Conservation (phyloP, 2,888 invertebrate species). For the Empis stercorea region DNA sequence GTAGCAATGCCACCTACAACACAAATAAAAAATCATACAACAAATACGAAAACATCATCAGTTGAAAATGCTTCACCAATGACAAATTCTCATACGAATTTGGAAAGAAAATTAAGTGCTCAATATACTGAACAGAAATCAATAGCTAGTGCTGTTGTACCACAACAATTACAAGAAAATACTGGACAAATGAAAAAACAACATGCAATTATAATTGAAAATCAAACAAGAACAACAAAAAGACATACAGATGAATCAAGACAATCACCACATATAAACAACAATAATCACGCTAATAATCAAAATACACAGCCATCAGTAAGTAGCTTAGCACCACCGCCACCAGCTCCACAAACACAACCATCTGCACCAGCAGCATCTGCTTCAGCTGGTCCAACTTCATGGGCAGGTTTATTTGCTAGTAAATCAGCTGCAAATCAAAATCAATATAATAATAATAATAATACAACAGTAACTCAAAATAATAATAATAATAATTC, state of each 20-base stretch:
- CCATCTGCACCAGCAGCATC: slow-evolving; percentile 4
- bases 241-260: slow-evolving; percentile 7
- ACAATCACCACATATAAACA: background rate
- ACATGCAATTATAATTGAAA: background rate
- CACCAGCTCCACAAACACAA: background rate
- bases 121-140: slow-evolving; percentile 34
- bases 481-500: background rate
- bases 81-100: no score
- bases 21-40: slow-evolving; percentile 35
- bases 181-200: slow-evolving; percentile 3
- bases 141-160: slow-evolving; percentile 37
- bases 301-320: slow-evolving; percentile 24
- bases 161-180: slow-evolving; percentile 22
- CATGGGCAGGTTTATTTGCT: slow-evolving; percentile 57
- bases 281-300: slow-evolving; percentile 6
- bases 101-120: slow-evolving; percentile 6
- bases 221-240: slow-evolving; percentile 16
- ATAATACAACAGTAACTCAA: background rate
- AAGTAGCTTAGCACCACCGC: slow-evolving; percentile 17
- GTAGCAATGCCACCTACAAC: slow-evolving; percentile 37
- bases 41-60: slow-evolving; percentile 35
- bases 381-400: slow-evolving; percentile 25
- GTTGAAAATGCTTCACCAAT: slow-evolving; percentile 15
- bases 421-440: slow-evolving; percentile 19
- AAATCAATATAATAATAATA: background rate